A percentile compares a stretch with the other conserved stretches of the same genome.
These are phyloP conservation scores for Myocastor coypus DNA, from an alignment of 2,113 vertebrate species.

Conservation along the genomic window DNA sequence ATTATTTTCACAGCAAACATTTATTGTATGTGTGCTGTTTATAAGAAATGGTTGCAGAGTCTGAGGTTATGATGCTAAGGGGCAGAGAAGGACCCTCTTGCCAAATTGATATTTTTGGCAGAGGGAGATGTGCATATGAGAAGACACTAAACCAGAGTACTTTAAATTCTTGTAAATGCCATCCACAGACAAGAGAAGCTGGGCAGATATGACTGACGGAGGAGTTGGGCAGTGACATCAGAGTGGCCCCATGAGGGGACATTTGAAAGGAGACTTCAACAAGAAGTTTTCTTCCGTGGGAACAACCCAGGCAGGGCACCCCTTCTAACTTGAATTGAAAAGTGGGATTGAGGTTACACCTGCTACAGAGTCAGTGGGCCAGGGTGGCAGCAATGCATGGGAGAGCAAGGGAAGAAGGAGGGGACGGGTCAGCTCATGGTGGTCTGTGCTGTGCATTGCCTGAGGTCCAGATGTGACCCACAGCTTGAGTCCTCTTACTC, in stretches of 20 bases:
- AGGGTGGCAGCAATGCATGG: too few relatives aligned
- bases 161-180: not conserved
- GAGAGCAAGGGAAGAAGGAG: not conserved
- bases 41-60: not conserved
- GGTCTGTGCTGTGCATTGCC: not conserved
- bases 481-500: not conserved
- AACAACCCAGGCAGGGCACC: not conserved
- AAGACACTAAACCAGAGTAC: not conserved
- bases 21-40: not conserved
- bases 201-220: not conserved
- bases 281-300: not conserved
- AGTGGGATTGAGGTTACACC: not conserved
- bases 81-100: not conserved
- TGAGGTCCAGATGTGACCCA: not conserved
- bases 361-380: not conserved
- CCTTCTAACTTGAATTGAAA: not conserved
- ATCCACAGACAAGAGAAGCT: not conserved
- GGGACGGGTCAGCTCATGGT: not conserved
- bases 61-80: not conserved
- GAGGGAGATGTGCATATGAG: not conserved
- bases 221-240: not conserved
- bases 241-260: not conserved
- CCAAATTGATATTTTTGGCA: not conserved
- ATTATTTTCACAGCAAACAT: not conserved
- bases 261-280: not conserved